Evolutionary conservation across 2,888 invertebrate genomes (phyloP).

Genomic region (Conops quadrifasciatus): DNA sequence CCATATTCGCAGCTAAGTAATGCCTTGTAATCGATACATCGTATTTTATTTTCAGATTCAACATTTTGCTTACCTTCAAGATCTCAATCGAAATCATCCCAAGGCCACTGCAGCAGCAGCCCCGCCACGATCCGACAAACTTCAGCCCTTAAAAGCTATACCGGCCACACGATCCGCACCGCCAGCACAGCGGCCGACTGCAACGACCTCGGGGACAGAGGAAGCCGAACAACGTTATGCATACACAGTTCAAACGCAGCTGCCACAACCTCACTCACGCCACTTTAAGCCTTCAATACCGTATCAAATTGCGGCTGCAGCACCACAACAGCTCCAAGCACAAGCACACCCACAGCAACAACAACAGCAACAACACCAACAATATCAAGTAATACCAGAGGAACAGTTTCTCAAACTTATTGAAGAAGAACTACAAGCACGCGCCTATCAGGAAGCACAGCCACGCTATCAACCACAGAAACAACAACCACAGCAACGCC

Average conservation of each 20-base stretch:
- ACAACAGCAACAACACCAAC: constrained; percentile 46
- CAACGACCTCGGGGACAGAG: constrained; percentile 45
- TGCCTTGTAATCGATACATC: background rate
- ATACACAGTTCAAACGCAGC: constrained; percentile 52
- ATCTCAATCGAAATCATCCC: constrained; percentile 57
- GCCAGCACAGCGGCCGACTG: constrained; percentile 20
- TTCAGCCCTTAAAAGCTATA: background rate
- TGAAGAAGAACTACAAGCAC: constrained; percentile 59
- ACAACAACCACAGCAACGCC: constrained; percentile 30
- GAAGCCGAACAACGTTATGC: constrained; percentile 59
- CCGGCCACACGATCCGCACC: constrained; percentile 14
- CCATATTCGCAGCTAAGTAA: background rate
- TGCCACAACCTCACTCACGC: constrained; percentile 39
- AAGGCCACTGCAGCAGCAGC: constrained; percentile 37
- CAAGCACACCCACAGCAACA: constrained; percentile 47
- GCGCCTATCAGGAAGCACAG: constrained; percentile 57
- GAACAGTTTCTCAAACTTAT: constrained; percentile 61
- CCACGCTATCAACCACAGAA: constrained; percentile 46
- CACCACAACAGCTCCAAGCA: constrained; percentile 38
- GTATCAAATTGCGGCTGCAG: constrained; percentile 19
- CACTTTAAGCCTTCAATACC: constrained; percentile 23
- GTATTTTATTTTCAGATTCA: constrained; percentile 52
- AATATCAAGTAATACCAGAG: constrained; percentile 61
- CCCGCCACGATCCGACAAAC: constrained; percentile 28
- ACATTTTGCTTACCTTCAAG: constrained; percentile 62